Percentiles rank a stretch among this genome's conserved stretches.
Conservation (phyloP, 2,888 invertebrate genomes). For the Pseudococcus longispinus region DNA sequence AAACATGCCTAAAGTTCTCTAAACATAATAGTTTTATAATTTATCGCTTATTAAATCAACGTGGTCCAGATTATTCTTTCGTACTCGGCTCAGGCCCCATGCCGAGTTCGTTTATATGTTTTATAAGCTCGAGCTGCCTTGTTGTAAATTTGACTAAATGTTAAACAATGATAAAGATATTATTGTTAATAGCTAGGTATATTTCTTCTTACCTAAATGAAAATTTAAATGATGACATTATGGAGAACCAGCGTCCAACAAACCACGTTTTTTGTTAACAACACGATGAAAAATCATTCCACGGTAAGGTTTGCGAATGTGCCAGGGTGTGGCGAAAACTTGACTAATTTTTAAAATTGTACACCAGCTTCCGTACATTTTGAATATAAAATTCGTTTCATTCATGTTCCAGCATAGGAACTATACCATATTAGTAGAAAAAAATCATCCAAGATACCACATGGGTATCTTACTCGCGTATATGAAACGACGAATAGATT, state of each 20-base stretch:
- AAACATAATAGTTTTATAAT: slow-evolving; percentile 56
- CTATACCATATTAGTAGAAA: not conserved
- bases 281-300: not conserved
- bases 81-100: slow-evolving; percentile 32
- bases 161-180: slow-evolving; percentile 41
- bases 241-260: not conserved
- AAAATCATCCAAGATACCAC: not conserved
- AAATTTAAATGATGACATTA: slow-evolving; percentile 28
- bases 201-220: not conserved
- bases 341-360: slow-evolving; percentile 3
- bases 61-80: slow-evolving; percentile 50
- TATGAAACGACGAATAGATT: not conserved
- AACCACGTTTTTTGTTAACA: not conserved
- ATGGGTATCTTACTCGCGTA: not conserved
- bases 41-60: slow-evolving; percentile 53
- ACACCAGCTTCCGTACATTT: not conserved
- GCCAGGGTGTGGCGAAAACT: not conserved
- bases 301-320: not conserved
- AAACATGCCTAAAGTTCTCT: slow-evolving; percentile 51
- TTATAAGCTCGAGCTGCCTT: not conserved
- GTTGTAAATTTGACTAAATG: slow-evolving; percentile 39
- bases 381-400: not conserved
- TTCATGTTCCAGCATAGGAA: not conserved
- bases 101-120: slow-evolving; percentile 37
- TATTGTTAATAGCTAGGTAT: slow-evolving; percentile 30